phyloP scores from a whole-genome alignment of 2,797 vertebrate species.

The Coendou prehensilis region DNA sequence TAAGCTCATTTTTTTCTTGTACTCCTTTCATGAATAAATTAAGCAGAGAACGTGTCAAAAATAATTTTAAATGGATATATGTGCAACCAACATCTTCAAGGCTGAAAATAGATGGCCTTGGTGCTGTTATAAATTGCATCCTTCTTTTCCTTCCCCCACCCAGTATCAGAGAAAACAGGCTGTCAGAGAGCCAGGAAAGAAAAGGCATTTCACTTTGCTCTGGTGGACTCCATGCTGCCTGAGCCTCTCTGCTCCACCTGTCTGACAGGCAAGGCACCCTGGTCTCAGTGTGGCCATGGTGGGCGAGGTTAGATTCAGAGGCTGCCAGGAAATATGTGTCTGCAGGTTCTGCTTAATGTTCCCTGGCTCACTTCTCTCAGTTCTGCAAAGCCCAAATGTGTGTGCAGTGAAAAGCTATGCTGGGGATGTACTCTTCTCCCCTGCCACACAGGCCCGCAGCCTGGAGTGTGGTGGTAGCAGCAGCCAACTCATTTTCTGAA shows the following conservation, averaged over 20 bases:
- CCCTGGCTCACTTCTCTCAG: slow-evolving; percentile 62
- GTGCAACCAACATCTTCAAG: slow-evolving; percentile 84
- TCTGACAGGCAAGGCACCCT: not conserved
- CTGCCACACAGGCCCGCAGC: slow-evolving; percentile 74
- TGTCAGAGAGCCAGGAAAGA: slow-evolving; percentile 69
- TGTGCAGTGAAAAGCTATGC: slow-evolving; percentile 21
- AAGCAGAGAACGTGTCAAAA: slow-evolving; percentile 85
- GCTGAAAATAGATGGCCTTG: slow-evolving; percentile 85
- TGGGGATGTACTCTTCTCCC: slow-evolving; percentile 59
- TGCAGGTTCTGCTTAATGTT: slow-evolving; percentile 56
- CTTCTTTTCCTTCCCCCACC: slow-evolving; percentile 70
- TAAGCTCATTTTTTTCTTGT: slow-evolving; percentile 80
- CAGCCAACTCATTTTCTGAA: slow-evolving; percentile 79
- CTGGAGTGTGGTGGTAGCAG: slow-evolving; percentile 54
- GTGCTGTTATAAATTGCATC: slow-evolving; percentile 80
- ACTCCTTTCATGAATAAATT: slow-evolving; percentile 85
- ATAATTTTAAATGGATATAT: slow-evolving; percentile 86
- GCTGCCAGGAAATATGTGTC: slow-evolving; percentile 63
- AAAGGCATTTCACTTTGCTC: slow-evolving; percentile 46
- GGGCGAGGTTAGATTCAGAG: not conserved
- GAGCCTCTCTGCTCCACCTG: slow-evolving; percentile 56
- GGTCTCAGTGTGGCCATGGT: not conserved
- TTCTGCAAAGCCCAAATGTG: slow-evolving; percentile 69
- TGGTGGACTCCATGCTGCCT: slow-evolving; percentile 39
- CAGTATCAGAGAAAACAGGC: slow-evolving; percentile 64